Conservation (phyloP, 2,888 invertebrate species). For the Endomychus coccineus region DNA sequence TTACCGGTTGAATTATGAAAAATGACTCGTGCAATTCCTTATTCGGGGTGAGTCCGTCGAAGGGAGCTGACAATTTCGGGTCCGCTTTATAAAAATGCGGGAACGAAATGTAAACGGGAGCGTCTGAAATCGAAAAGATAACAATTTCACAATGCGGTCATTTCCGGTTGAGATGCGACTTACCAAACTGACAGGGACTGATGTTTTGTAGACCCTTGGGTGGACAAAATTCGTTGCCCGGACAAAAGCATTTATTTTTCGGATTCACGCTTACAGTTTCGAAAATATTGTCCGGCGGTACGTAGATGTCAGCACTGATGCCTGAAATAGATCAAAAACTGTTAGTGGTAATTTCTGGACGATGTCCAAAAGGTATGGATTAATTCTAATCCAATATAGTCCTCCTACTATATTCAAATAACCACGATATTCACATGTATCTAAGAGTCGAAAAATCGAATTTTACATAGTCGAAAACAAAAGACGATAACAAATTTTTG, state of each 20-base stretch:
- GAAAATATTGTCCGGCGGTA: constrained; percentile 63
- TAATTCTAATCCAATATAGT: too few relatives aligned
- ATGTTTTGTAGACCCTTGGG: constrained; percentile 75
- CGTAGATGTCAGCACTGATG: constrained; percentile 65
- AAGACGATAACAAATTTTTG: too few relatives aligned
- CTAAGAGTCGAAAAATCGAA: too few relatives aligned
- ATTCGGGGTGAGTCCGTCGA: constrained; percentile 66
- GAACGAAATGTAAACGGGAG: constrained; percentile 81
- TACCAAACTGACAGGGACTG: constrained; percentile 80
- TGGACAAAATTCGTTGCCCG: constrained; percentile 60
- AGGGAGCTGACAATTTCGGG: constrained; percentile 55
- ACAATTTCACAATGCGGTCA: not conserved
- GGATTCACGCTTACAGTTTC: constrained; percentile 58
- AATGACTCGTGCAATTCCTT: constrained; percentile 65
- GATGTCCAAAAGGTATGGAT: too few relatives aligned
- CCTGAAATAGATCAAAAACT: constrained; percentile 47
- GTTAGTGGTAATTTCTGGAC: not conserved
- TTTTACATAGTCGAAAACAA: too few relatives aligned
- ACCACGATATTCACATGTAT: too few relatives aligned
- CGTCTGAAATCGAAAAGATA: constrained; percentile 49
- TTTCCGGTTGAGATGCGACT: constrained; percentile 30
- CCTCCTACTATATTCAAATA: too few relatives aligned
- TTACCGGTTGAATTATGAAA: constrained; percentile 80
- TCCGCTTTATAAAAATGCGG: constrained; percentile 85
- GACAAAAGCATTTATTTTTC: constrained; percentile 70